Conservation (phyloP, 2,888 invertebrate species). For the Gasteruption jaculator region DNA sequence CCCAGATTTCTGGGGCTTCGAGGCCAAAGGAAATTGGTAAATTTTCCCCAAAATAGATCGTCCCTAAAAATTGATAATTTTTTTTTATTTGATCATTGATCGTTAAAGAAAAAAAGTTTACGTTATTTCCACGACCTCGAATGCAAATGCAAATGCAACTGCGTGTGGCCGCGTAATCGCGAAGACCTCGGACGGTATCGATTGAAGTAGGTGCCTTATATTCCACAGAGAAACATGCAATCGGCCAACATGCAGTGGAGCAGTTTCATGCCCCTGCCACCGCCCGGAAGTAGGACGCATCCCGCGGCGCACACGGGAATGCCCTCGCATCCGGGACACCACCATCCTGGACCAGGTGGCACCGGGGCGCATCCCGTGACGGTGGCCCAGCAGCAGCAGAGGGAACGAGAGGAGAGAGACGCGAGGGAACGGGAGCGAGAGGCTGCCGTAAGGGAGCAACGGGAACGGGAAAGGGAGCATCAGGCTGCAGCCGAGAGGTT, state of each 20-base stretch:
- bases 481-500: slow-evolving; percentile 42
- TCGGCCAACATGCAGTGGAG: slow-evolving; percentile 47
- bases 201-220: slow-evolving; percentile 49
- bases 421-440: slow-evolving; percentile 27
- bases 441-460: slow-evolving; percentile 27
- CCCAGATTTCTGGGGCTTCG: too few relatives aligned
- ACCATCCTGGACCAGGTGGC: slow-evolving; percentile 34
- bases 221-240: slow-evolving; percentile 48
- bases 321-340: slow-evolving; percentile 37
- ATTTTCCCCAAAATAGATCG: too few relatives aligned
- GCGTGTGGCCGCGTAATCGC: too few relatives aligned
- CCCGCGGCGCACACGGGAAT: slow-evolving; percentile 34
- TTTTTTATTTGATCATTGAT: too few relatives aligned
- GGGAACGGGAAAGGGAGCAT: slow-evolving; percentile 35
- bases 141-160: too few relatives aligned
- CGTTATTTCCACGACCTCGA: too few relatives aligned
- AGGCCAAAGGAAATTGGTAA: too few relatives aligned
- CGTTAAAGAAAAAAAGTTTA: too few relatives aligned
- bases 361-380: slow-evolving; percentile 35
- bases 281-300: slow-evolving; percentile 37
- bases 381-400: slow-evolving; percentile 40
- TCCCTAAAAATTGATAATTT: too few relatives aligned
- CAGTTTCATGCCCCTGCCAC: slow-evolving; percentile 44
- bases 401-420: slow-evolving; percentile 35
- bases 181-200: slow-evolving; percentile 37